A percentile compares a stretch with the other conserved stretches of the same genome.
phyloP scores from a whole-genome alignment of 35 echinoderm and acorn worm species.

The Heliocidaris tuberculata region DNA sequence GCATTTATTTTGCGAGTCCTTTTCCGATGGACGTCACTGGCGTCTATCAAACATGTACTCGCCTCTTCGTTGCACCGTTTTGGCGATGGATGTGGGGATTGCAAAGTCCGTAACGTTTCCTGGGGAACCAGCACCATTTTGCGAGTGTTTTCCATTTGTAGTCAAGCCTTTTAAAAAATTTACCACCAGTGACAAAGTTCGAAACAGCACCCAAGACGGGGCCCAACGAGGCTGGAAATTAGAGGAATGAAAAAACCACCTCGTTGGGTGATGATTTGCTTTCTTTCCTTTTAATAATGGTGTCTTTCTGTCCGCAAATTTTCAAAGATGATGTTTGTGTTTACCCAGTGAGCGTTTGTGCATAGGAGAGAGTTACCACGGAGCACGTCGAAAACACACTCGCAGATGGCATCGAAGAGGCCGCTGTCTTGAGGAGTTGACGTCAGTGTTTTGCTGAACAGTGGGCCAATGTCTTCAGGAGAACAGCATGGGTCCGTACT shows the following conservation, averaged over 20 bases:
- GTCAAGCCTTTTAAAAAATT: background rate
- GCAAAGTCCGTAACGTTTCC: too few relatives aligned
- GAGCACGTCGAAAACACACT: constrained; percentile 3
- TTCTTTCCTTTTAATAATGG: too few relatives aligned
- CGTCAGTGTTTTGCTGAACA: background rate
- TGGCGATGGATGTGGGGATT: background rate
- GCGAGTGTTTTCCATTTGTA: background rate
- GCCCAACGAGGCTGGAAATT: background rate
- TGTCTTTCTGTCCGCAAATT: too few relatives aligned
- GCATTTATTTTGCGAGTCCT: too few relatives aligned
- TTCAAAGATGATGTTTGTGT: background rate
- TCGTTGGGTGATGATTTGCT: too few relatives aligned
- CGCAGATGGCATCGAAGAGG: constrained; percentile 11
- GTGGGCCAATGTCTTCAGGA: background rate
- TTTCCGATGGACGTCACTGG: too few relatives aligned
- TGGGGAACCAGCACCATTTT: constrained; percentile 30
- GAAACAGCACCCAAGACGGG: background rate
- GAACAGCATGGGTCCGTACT: background rate
- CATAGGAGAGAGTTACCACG: background rate
- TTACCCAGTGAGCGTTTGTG: background rate
- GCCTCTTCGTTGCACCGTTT: too few relatives aligned
- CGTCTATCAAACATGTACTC: too few relatives aligned
- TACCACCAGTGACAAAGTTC: background rate
- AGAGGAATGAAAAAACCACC: constrained; percentile 26
- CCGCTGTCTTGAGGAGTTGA: background rate